Evolutionary conservation across 1,140 invertebrate species (phyloP).

Genomic region (Lordiphosa stackelbergi): DNA sequence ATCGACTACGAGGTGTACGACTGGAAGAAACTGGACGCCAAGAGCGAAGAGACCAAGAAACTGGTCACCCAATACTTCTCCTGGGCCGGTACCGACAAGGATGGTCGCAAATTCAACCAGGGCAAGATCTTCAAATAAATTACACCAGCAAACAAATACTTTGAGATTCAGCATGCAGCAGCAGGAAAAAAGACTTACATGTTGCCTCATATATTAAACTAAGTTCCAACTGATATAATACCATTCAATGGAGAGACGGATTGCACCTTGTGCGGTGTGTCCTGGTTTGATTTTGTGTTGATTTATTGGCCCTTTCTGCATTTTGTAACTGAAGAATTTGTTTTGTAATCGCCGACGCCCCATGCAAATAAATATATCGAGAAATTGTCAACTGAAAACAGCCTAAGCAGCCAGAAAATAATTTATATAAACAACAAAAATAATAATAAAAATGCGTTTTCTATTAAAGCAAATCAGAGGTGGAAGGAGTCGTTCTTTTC

Average conservation of each 20-base stretch:
- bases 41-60: conserved; percentile 90
- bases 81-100: conserved; percentile 92
- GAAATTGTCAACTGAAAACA: conserved; percentile 43
- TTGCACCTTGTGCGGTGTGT: conserved; percentile 4
- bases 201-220: conserved; percentile 32
- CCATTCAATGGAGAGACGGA: conserved; percentile 36
- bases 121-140: conserved; percentile 99
- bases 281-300: conserved; percentile 31
- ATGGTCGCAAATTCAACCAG: conserved; percentile 96
- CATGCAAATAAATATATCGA: conserved; percentile 3
- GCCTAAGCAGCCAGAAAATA: conserved; percentile 51
- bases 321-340: conserved; percentile 44
- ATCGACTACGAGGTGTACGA: conserved; percentile 97
- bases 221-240: conserved; percentile 62
- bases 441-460: conserved; percentile 43
- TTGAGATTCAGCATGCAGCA: conserved; percentile 51
- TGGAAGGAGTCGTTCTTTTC: background rate
- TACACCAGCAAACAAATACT: conserved; percentile 16
- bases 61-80: conserved; percentile 94
- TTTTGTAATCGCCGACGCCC: conserved; percentile 26
- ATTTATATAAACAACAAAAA: conserved; percentile 55
- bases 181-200: conserved; percentile 17
- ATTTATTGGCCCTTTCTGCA: conserved; percentile 34
- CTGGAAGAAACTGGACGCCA: conserved; percentile 96
- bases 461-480: conserved; percentile 27